Conservation (phyloP, 1,140 invertebrate genomes). For the Drosophila subobscura region DNA sequence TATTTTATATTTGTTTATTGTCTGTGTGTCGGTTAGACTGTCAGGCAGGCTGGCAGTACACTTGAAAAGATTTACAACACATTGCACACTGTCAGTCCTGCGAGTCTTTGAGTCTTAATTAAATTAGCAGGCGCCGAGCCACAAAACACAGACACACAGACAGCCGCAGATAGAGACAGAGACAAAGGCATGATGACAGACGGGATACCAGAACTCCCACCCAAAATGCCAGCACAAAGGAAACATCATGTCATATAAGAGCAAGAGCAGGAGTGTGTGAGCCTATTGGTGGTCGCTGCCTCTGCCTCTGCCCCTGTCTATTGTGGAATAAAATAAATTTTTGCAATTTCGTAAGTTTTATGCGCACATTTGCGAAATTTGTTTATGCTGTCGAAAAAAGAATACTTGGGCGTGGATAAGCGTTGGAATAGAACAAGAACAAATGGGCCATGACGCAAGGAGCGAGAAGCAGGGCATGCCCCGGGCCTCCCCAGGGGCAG, state of each 20-base stretch:
- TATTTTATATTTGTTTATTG: conserved; percentile 52
- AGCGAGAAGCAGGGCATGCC: not conserved
- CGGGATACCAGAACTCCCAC: conserved; percentile 11
- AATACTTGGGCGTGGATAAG: too few species aligned
- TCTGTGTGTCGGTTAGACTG: not conserved
- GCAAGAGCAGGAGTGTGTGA: conserved; percentile 18
- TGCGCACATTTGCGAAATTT: conserved; percentile 74
- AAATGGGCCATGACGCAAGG: conserved; percentile 36
- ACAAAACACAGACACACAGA: conserved; percentile 48
- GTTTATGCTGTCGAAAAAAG: conserved; percentile 52
- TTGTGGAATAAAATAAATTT: conserved; percentile 57
- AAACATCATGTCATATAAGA: conserved; percentile 5
- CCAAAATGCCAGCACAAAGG: conserved; percentile 15
- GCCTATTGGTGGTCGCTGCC: conserved; percentile 3
- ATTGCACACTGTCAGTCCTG: conserved; percentile 58
- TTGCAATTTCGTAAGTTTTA: conserved; percentile 79
- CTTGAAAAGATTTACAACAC: conserved; percentile 69
- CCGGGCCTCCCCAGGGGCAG: conserved; percentile 1
- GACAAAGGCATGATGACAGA: conserved; percentile 31
- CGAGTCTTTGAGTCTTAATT: conserved; percentile 69
- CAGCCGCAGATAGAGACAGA: too few species aligned
- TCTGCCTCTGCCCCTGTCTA: too few species aligned
- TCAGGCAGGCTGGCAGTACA: conserved; percentile 1
- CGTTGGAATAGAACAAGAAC: conserved; percentile 27
- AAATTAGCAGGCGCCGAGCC: conserved; percentile 71